A percentile compares a stretch with the other conserved stretches of the same genome.
These are phyloP conservation scores for Drosophila novamexicana DNA, from an alignment of 1,140 invertebrate genomes.

Conservation along the genomic window DNA sequence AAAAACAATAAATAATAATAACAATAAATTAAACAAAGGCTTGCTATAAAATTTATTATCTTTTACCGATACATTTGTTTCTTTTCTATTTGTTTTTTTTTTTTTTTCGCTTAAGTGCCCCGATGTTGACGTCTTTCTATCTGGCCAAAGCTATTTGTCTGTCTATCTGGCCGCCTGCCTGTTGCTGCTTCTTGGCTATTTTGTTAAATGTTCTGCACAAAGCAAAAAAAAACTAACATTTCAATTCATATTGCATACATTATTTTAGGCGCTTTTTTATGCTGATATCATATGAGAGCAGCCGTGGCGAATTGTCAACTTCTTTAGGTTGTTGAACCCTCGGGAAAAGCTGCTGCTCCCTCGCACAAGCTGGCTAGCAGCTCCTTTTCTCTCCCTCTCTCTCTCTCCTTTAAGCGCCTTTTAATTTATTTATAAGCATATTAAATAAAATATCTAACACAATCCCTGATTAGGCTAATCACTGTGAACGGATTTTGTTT, in stretches of 20 bases:
- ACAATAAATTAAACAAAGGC: conserved; percentile 73
- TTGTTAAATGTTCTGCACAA: conserved; percentile 31
- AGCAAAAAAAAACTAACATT: conserved; percentile 6
- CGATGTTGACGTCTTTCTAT: conserved; percentile 27
- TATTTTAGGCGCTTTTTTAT: background rate
- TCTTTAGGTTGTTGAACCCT: conserved; percentile 32
- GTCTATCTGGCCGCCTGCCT: background rate
- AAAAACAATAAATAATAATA: conserved; percentile 55
- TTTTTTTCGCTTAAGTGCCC: conserved; percentile 22
- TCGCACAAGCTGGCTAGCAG: background rate
- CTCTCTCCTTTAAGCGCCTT: conserved; percentile 10
- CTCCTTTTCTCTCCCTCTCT: background rate
- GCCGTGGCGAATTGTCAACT: conserved; percentile 16
- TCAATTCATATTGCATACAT: conserved; percentile 13
- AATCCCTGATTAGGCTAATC: conserved; percentile 11
- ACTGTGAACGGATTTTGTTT: background rate
- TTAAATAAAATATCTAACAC: conserved; percentile 9
- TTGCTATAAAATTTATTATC: conserved; percentile 74
- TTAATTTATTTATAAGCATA: conserved; percentile 23
- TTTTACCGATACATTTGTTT: conserved; percentile 65
- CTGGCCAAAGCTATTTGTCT: conserved; percentile 6
- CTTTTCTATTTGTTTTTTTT: conserved; percentile 7
- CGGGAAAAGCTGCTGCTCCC: too few species aligned
- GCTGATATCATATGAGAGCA: conserved; percentile 17
- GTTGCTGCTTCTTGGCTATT: conserved; percentile 1